Base-by-base conservation (phyloP, 37 sponge, comb jelly and placozoan species). In the Hormiphora californensis region DNA sequence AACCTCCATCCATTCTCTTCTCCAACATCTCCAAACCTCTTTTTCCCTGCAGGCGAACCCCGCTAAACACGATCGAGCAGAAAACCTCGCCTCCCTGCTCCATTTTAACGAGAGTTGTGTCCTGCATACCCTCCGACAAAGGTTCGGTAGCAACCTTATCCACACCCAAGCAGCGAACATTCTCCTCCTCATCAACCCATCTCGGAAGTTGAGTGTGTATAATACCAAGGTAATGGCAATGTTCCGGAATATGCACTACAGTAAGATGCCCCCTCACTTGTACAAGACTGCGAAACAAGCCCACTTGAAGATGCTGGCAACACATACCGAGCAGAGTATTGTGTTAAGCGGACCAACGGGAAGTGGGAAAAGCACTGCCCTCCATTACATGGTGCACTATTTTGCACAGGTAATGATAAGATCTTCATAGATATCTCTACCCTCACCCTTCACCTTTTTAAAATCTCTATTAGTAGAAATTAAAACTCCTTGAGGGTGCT, bases 81-180 rank as follows among this genome's bases (percentile, higher is more conserved):
- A 98, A 61, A 94, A 98, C 73, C 85, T 98, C 7, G 91, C 94
- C 19, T 89, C 95, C 19, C 89, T 98, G 41, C 39, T 90, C 11
- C 90, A 95, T 78, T 91, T 95, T 59, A 98, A 98, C 54, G 96
- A 95, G 89, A 89, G 93, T 67, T 92, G 94, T 88, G 89, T 91
- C 0, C 86, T 98, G n/a, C 95, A 98, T 67, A 93, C 92, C 12
- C 90, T 98, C 54, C 73, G 99, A 4, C 96, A 95, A 88, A 88
- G 99, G 38, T 95, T 92, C 39, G 92, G 89, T 39, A 91, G 87
- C 86, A 91, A 92, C 63, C 90, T 98, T 59, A 91, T 98, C 38
- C 99, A 98, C 89, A 98, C 99, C 40, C 92, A 92, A 33, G 94
- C 96, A 23, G 99, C 96, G 0, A 85, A 92, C 12, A 94, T 95